Percentiles rank a stretch among this genome's conserved stretches.
These are phyloP conservation scores for Pyrocoelia pectoralis DNA, from an alignment of 2,888 invertebrate genomes.

Conservation along the genomic window DNA sequence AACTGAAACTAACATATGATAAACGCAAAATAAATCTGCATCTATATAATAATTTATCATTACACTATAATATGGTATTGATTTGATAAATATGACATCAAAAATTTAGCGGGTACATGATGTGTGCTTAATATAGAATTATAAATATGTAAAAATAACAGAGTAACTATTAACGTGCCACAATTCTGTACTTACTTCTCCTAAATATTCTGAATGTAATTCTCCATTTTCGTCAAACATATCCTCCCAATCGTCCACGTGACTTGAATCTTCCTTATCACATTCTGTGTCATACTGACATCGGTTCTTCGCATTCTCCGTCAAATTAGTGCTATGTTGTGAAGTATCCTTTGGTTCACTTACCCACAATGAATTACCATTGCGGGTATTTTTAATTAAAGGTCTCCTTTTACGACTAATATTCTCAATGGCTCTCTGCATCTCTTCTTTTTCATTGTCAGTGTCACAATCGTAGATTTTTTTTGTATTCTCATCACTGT, in stretches of 20 bases:
- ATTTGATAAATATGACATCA: no score
- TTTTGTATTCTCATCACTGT: conserved; percentile 25
- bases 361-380: conserved; percentile 48
- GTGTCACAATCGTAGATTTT: conserved; percentile 46
- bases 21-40: no score
- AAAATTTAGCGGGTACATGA: no score
- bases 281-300: neutral
- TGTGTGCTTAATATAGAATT: no score
- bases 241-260: conserved; percentile 57
- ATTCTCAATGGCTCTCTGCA: conserved; percentile 54
- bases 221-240: conserved; percentile 55
- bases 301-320: conserved; percentile 13
- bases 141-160: neutral
- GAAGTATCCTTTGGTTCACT: conserved; percentile 5
- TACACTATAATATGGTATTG: no score
- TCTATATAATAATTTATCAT: no score
- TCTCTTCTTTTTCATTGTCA: conserved; percentile 54
- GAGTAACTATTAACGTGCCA: neutral
- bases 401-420: conserved; percentile 55
- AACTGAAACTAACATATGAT: no score
- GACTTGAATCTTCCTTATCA: conserved; percentile 5
- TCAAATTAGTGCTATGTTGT: conserved; percentile 25
- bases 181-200: conserved; percentile 19
- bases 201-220: conserved; percentile 26
- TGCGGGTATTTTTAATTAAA: conserved; percentile 52